Base-by-base conservation (phyloP, 2,113 vertebrate genomes). In the Scatophagus argus region DNA sequence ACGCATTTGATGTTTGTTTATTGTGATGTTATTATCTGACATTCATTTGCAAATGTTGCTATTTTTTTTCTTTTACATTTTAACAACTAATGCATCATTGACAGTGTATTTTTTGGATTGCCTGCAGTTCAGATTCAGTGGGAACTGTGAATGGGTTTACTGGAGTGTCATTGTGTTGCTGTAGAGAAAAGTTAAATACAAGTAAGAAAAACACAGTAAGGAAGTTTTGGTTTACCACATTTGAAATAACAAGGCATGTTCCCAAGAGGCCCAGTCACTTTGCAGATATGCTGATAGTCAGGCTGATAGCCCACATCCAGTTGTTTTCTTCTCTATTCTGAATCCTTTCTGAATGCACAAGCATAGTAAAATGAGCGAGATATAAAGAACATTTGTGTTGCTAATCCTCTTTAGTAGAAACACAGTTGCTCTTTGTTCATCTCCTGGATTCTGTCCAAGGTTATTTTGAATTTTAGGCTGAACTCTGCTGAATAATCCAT, bases 401-500 rank as follows among this genome's bases (percentile, higher is more conserved):
- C 58, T 89, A 83, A 87, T 89, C 86, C 85, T 81, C 66, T 79
- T 79, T 89, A 73, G 58, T 47, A 74, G 70, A 25, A 77, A 79
- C 67, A 51, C 61, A 52, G 14, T 56, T 44, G 12, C 70, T 75
- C 39, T 77, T 81, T 72, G 55, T 86, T 75, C 75, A 49, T 68
- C 86, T 65, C 47, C 60, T 72, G 66, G 72, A 77, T 79, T 43
- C 65, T 70, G 58, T 83, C 73, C 78, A 83, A 89, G 83, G 87
- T 90, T 83, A 81, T 89, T 86, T 88, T 2, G 4, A 68, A 47
- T 70, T 69, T 76, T 54, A 70, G 74, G 78, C 43, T 78, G 46
- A 86, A 52, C 73, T 31, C 70, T 41, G 73, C 55, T 60, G 67
- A 79, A 79, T 93, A 92, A 93, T 93, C 91, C 88, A 47, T 68